Base-by-base conservation (phyloP, 2,888 invertebrate genomes). In the Volucella inflata region DNA sequence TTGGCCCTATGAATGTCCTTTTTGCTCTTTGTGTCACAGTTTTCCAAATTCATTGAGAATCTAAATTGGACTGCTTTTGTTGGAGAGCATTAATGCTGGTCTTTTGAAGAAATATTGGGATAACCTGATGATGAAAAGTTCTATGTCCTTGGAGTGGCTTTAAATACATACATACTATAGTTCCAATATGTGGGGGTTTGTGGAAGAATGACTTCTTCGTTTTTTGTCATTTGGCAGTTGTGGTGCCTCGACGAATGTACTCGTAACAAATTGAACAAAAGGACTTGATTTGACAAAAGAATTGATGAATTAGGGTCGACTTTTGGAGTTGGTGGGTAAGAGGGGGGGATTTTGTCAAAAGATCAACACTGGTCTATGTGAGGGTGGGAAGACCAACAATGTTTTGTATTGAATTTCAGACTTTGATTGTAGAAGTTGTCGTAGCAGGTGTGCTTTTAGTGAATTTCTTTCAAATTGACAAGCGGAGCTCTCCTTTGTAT, bases 251-350 rank as follows among this genome's bases (percentile, higher is more conserved):
- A 67, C 16, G 50, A 50, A 50, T 30, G 30, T 30, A 30, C 30
- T 30, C 59, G 59, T 30, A 30, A 48, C 65, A 75, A 67, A 59
- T 50, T 75, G 75, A 67, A 75, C 75, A 30, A 67, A 75, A 75
- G 16, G 67, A 67, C 42, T 9, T 75, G 59, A 67, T 57, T 67
- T 59, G 40, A 50, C 65, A 65, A 74, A 48, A 46, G 64, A 53
- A 64, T 55, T 48, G 64, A 48, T 57, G 46, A 74, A 40, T 74
- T 46, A 55, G 17, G 74, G 38, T 16, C 16, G 17, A 62, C 36
- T 36, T 62, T 46, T 38, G 40, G 57, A 36, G 46, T 64, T 11
- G 36, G 21, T 14, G 36, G 1, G n/a, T 1, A n/a, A n/a, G 8
- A n/a, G 16, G 16, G n/a, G n/a, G 2, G 21, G 21, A 21, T 21